Evolutionary conservation across 2,888 invertebrate genomes (phyloP).

Genomic region (Yponomeuta plumbellus): DNA sequence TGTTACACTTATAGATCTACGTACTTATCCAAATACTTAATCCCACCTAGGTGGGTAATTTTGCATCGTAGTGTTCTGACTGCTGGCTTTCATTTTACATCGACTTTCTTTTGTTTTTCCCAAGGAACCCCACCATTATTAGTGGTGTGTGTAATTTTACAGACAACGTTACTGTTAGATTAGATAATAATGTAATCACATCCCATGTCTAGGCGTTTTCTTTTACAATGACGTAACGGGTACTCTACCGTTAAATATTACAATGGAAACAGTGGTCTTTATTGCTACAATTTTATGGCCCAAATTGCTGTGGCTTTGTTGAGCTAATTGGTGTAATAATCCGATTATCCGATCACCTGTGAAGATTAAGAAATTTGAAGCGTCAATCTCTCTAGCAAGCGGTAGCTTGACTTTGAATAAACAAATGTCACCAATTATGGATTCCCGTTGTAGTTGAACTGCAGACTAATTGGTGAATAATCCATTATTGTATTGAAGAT

Average conservation of each 20-base stretch:
- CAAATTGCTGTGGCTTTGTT: neutral
- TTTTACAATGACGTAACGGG: neutral
- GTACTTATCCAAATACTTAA: no score
- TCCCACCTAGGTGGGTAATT: no score
- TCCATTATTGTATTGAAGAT: no score
- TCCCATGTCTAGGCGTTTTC: neutral
- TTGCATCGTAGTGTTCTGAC: no score
- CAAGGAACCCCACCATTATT: neutral
- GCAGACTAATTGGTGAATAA: no score
- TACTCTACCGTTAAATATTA: neutral
- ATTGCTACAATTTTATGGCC: neutral
- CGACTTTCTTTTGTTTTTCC: neutral
- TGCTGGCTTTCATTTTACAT: neutral
- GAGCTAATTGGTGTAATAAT: neutral
- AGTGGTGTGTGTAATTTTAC: neutral
- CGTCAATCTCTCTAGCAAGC: neutral
- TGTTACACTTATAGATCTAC: no score
- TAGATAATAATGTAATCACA: slow-evolving; percentile 3
- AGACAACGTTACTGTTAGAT: neutral
- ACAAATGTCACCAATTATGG: no score
- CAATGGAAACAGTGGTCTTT: neutral
- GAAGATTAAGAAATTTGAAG: neutral
- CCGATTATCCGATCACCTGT: neutral
- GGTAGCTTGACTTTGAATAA: neutral
- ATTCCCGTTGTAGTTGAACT: no score